A percentile compares a stretch with the other conserved stretches of the same genome.
Evolutionary conservation across 2,888 invertebrate genomes (phyloP).

Genomic region (Corythucha ciliata): DNA sequence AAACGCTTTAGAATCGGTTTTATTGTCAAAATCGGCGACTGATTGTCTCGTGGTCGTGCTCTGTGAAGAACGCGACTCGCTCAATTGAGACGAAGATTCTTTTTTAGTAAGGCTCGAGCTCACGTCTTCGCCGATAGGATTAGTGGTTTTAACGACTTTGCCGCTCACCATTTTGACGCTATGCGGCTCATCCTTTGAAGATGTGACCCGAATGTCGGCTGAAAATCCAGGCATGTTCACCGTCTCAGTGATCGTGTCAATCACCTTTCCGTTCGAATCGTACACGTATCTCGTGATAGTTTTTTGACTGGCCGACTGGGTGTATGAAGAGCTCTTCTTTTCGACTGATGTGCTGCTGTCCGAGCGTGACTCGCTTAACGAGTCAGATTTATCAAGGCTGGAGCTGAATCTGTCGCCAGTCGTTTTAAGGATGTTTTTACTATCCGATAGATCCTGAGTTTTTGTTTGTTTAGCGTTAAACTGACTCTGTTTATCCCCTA

Average conservation of each 20-base stretch:
- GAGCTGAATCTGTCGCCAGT: not conserved
- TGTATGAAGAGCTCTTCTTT: no score
- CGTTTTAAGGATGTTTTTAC: not conserved
- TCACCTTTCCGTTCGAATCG: slow-evolving; percentile 13
- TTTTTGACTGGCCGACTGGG: no score
- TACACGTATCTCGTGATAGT: slow-evolving; percentile 12
- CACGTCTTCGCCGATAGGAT: not conserved
- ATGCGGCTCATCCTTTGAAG: not conserved
- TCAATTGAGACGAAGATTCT: slow-evolving; percentile 1
- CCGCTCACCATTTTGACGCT: slow-evolving; percentile 11
- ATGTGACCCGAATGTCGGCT: not conserved
- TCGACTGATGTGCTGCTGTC: no score
- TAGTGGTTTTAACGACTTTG: slow-evolving; percentile 1
- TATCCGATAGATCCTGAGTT: not conserved
- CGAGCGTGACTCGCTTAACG: no score
- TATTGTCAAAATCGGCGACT: no score
- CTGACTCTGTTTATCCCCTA: no score
- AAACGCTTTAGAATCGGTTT: no score
- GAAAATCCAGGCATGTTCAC: slow-evolving; percentile 13
- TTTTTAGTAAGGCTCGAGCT: not conserved
- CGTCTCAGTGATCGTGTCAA: slow-evolving; percentile 18
- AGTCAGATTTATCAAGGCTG: no score
- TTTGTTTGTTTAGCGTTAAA: no score
- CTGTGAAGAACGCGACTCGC: not conserved
- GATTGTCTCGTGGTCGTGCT: slow-evolving; percentile 16